phyloP scores from a whole-genome alignment of 1,140 invertebrate species.

The Kradibia gibbosae region DNA sequence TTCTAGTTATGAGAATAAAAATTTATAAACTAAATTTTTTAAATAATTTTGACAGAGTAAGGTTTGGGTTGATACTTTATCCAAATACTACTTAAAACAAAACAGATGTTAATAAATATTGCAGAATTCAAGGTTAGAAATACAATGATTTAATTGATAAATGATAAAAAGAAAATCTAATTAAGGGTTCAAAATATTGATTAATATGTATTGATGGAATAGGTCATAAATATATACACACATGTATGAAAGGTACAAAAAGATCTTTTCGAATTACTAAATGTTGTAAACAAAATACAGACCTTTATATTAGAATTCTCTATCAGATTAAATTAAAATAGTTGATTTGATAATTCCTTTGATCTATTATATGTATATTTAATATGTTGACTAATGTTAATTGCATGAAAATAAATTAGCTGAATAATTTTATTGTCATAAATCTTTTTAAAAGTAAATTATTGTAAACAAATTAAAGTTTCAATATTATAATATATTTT shows the following conservation, averaged over 20 bases:
- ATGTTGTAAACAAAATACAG: no score
- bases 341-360: no score
- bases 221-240: neutral
- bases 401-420: no score
- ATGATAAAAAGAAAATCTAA: neutral
- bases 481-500: neutral
- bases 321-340: no score
- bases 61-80: neutral
- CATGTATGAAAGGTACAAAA: no score
- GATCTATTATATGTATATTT: no score
- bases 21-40: neutral
- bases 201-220: neutral
- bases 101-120: neutral
- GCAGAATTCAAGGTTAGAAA: neutral
- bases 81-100: neutral
- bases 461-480: no score
- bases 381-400: no score
- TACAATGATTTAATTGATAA: neutral
- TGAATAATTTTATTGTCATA: no score
- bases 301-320: no score
- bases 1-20: neutral
- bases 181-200: neutral
- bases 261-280: no score
- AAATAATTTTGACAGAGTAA: conserved; percentile 1
- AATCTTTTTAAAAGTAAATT: no score